Base-by-base conservation (phyloP, 2,888 invertebrate genomes). In the Fabriciana adippe region DNA sequence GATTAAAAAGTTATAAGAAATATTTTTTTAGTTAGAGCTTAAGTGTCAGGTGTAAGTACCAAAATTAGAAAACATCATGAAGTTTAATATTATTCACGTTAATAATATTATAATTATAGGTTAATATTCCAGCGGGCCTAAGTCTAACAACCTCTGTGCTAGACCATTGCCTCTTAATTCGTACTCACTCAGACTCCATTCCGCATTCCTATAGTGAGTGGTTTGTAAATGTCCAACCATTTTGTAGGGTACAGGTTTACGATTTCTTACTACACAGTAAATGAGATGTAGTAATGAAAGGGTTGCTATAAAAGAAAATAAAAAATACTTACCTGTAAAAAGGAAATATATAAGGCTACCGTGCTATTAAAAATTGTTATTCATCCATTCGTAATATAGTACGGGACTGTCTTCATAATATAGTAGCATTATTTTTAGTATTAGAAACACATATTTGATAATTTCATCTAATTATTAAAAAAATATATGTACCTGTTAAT, bases 131-230 rank as follows among this genome's bases (percentile, higher is more conserved):
- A 47, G 26, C 59, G 13, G 54, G 47, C 66, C 62, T 54, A 63
- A 47, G 62, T 69, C 59, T 69, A 31, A 56, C 15, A 14, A 59
- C 60, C 21, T 18, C 61, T 61, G 15, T 31, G 56, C 67, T 66
- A 55, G 35, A 62, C 67, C 54, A 57, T 50, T 70, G 56, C 48
- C 61, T 64, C 70, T 64, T 64, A 67, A 67, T 70, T 67, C 66
- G 54, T 41, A 67, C 67, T 54, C 48, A 66, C 77, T 78, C 70
- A 50, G 73, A 64, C 68, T 73, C 74, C 73, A 81, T 88, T 86
- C 88, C 88, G 88, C 88, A 87, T 88, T 88, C 89, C 75, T 76
- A 45, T 53, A 66, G 66, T 61, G 62, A 73, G 64, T 64, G 65
- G 70, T 67, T 67, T 64, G 67, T 56, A 62, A 68, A 69, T 66